Percentiles rank a stretch among this genome's conserved stretches.
These are phyloP conservation scores for Yponomeuta evonymella DNA, from an alignment of 2,888 invertebrate genomes.

Conservation along the genomic window DNA sequence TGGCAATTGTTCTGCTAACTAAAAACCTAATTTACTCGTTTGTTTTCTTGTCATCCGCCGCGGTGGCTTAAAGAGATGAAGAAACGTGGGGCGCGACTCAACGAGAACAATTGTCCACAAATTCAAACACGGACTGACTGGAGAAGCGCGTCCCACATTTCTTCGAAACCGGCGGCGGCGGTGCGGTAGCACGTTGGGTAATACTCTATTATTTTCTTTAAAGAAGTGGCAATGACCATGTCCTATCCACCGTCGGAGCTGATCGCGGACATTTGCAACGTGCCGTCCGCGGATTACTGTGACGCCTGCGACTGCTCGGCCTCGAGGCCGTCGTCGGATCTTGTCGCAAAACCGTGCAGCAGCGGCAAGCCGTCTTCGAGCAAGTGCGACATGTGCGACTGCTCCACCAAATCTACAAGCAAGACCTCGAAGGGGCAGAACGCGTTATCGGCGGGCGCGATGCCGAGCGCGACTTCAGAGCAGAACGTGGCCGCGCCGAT, in stretches of 20 bases:
- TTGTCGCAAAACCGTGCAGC: not conserved
- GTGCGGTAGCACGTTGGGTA: no score
- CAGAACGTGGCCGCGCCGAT: no score
- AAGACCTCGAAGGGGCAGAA: not conserved
- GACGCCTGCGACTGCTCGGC: not conserved
- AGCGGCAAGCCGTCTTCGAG: not conserved
- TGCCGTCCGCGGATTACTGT: not conserved
- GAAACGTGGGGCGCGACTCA: constrained; percentile 23
- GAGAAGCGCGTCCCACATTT: not conserved
- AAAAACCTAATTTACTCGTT: constrained; percentile 15
- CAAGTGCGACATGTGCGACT: not conserved
- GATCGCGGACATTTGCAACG: not conserved
- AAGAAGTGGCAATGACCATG: not conserved
- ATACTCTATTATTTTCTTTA: not conserved
- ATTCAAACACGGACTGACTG: constrained; percentile 25
- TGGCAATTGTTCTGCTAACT: constrained; percentile 43
- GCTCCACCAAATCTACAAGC: not conserved
- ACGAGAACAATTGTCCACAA: constrained; percentile 46
- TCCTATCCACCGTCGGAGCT: not conserved
- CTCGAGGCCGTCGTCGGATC: not conserved
- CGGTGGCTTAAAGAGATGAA: constrained; percentile 16
- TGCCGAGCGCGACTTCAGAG: not conserved
- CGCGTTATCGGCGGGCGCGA: not conserved
- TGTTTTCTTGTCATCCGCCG: not conserved
- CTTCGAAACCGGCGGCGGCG: not conserved